phyloP scores from a whole-genome alignment of 2,888 invertebrate species.

The Eupithecia inturbata region DNA sequence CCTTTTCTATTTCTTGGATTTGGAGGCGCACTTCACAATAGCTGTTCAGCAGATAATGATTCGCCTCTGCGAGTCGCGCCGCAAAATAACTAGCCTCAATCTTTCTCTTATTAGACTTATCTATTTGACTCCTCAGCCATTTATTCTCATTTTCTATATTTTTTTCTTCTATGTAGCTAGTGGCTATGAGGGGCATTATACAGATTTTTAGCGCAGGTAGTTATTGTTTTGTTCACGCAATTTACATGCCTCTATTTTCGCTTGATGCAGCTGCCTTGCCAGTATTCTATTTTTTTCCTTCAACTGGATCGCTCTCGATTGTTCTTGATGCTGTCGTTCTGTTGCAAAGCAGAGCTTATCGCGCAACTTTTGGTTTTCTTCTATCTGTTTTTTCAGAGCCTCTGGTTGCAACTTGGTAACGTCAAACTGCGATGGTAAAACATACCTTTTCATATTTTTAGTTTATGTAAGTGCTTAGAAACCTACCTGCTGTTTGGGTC shows the following conservation, averaged over 20 bases:
- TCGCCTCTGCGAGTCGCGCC: constrained; percentile 61
- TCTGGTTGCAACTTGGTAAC: neutral
- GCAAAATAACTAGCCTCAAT: constrained; percentile 64
- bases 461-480: neutral
- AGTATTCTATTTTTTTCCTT: constrained; percentile 62
- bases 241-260: constrained; percentile 52
- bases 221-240: constrained; percentile 48
- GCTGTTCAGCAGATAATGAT: constrained; percentile 63
- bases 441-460: constrained; percentile 52
- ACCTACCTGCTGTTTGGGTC: neutral
- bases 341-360: constrained; percentile 57
- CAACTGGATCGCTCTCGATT: constrained; percentile 73
- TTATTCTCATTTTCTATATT: constrained; percentile 59
- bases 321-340: constrained; percentile 74
- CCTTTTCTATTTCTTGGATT: constrained; percentile 48
- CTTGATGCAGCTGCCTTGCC: constrained; percentile 53
- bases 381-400: constrained; percentile 15
- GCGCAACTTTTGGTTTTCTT: constrained; percentile 59
- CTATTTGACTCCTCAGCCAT: constrained; percentile 55
- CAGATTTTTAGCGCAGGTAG: constrained; percentile 16
- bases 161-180: constrained; percentile 44
- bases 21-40: constrained; percentile 56
- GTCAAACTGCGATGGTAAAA: constrained; percentile 24
- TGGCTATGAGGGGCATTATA: constrained; percentile 43
- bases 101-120: constrained; percentile 56